Evolutionary conservation across 2,797 vertebrate genomes (phyloP).

Genomic region (Acipenser ruthenus): DNA sequence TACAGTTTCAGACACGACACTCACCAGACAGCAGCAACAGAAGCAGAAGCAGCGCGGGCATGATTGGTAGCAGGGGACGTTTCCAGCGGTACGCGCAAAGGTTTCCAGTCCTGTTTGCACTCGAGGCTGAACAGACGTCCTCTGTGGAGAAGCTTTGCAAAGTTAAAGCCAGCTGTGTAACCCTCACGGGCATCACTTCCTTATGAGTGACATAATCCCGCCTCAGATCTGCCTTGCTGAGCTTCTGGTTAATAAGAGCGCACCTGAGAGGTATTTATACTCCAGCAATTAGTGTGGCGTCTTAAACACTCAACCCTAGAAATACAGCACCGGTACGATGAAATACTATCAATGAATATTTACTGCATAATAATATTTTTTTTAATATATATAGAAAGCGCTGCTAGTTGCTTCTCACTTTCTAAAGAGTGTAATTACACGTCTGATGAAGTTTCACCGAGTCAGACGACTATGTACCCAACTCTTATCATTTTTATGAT

Average conservation of each 20-base stretch:
- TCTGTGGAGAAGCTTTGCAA: conserved; percentile 42
- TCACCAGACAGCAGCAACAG: conserved; percentile 57
- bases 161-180: conserved; percentile 37
- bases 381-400: too few species aligned
- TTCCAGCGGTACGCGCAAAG: conserved; percentile 2
- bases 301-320: too few species aligned
- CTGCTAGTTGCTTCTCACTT: too few species aligned
- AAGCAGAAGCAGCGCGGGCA: conserved; percentile 41
- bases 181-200: conserved; percentile 44
- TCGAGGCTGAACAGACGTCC: conserved; percentile 19
- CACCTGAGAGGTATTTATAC: too few species aligned
- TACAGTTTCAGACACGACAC: conserved; percentile 12
- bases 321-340: too few species aligned
- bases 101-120: conserved; percentile 25
- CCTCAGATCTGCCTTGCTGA: not conserved
- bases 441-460: too few species aligned
- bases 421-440: too few species aligned
- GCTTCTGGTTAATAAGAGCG: not conserved
- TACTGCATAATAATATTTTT: too few species aligned
- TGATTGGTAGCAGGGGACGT: conserved; percentile 30
- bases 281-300: too few species aligned
- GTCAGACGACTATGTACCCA: too few species aligned
- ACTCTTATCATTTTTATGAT: too few species aligned
- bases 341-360: too few species aligned
- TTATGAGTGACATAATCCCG: conserved; percentile 23